A percentile compares a stretch with the other conserved stretches of the same genome.
phyloP scores from a whole-genome alignment of 2,797 vertebrate genomes.

The Eleutherodactylus coqui region DNA sequence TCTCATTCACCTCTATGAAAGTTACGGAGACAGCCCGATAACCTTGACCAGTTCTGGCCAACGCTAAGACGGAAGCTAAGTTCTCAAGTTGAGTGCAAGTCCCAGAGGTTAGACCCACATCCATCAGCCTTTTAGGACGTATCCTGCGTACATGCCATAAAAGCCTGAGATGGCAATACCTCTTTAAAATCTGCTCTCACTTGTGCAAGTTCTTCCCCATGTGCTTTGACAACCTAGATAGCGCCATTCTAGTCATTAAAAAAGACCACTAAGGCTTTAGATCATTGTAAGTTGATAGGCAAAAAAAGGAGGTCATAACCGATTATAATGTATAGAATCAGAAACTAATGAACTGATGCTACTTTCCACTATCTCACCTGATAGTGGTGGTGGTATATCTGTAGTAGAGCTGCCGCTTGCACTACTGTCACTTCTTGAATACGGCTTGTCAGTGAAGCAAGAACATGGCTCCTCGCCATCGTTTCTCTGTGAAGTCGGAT shows the following conservation, averaged over 20 bases:
- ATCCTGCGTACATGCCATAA: too few relatives aligned
- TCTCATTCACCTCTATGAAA: too few relatives aligned
- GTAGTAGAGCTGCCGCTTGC: conserved; percentile 78
- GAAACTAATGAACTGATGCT: neutral
- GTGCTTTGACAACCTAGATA: too few relatives aligned
- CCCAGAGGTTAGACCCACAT: too few relatives aligned
- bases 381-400: conserved; percentile 82
- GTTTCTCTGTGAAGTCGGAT: conserved; percentile 61
- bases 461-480: conserved; percentile 69
- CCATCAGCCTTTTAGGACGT: too few relatives aligned
- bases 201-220: too few relatives aligned
- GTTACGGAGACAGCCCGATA: too few relatives aligned
- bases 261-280: neutral
- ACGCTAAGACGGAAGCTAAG: too few relatives aligned
- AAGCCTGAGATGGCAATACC: too few relatives aligned
- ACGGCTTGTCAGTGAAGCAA: conserved; percentile 69
- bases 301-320: neutral
- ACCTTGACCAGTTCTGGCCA: too few relatives aligned
- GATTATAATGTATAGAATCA: neutral
- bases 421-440: conserved; percentile 73
- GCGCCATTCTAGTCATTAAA: neutral
- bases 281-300: neutral
- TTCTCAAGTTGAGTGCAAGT: too few relatives aligned
- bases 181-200: too few relatives aligned
- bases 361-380: conserved; percentile 79